These are phyloP conservation scores for Halictus quadricinctus DNA, from an alignment of 2,888 invertebrate species.

Conservation along the genomic window DNA sequence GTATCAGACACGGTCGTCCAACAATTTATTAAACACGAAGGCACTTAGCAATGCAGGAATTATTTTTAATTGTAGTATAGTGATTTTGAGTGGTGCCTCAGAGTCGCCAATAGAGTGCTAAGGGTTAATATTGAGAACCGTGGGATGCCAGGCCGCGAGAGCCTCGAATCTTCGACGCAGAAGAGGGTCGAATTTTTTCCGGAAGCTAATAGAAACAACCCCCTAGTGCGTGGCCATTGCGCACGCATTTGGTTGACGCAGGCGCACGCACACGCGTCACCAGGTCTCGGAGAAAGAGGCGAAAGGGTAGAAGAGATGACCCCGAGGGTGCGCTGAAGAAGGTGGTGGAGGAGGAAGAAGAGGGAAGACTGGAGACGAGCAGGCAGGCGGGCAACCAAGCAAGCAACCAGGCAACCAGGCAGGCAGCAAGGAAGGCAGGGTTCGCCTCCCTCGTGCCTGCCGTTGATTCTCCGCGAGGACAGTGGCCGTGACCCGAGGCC, in stretches of 20 bases:
- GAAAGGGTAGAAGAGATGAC: conserved; percentile 12
- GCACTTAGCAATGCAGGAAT: not conserved
- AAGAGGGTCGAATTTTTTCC: not conserved
- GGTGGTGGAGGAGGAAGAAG: conserved; percentile 25
- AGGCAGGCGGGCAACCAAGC: not conserved
- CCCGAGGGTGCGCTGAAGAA: conserved; percentile 16
- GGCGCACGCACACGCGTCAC: conserved; percentile 28
- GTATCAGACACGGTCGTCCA: too few species aligned
- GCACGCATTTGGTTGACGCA: conserved; percentile 40
- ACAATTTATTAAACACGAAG: too few species aligned
- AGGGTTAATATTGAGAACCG: not conserved
- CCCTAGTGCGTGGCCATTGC: conserved; percentile 21
- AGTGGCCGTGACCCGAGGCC: conserved; percentile 80
- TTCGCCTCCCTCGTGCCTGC: conserved; percentile 60
- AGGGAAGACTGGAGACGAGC: conserved; percentile 25
- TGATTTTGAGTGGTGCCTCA: not conserved
- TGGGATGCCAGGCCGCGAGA: not conserved
- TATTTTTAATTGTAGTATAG: not conserved
- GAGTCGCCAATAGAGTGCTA: not conserved
- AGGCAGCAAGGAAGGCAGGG: conserved; percentile 29
- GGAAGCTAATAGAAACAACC: conserved; percentile 40
- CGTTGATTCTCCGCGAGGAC: conserved; percentile 74
- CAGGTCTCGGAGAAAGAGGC: conserved; percentile 6
- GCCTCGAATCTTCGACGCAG: not conserved
- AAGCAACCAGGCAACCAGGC: conserved; percentile 6